Evolutionary conservation across 2,797 vertebrate genomes (phyloP), one percentile per base, ranked within the genome.

Genomic region (Periophthalmus magnuspinnatus): DNA sequence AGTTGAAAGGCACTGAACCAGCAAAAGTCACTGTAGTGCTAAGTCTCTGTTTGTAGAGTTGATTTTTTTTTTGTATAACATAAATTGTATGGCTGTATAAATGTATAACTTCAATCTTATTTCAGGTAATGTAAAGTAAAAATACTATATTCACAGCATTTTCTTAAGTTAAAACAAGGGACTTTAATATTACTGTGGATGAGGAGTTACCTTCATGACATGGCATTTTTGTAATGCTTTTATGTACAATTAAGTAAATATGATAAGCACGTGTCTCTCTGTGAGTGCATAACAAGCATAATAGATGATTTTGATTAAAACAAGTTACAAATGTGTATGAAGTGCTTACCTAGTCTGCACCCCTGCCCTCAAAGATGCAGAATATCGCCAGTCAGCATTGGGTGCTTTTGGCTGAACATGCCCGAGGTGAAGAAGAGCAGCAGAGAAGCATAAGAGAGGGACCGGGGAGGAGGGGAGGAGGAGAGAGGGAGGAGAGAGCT

Each of bases 371-470:
- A 99, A 93, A 81, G 97, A 99, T 5, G 97, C 97, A 84, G 97
- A 99, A 90, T 99, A 99, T 88, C 97, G 94, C 97, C 97, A 99
- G 90, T 99, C 97, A 94, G 97, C 96, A 89, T 98, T 97, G 61
- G 96, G 96, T 70, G 96, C 97, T 91, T 97, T 97, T 63, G 97
- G 96, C 97, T 99, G 92, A 69, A 89, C 84, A 93, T 94, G 90
- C 67, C 75, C 84, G 69, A 84, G 83, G 77, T 66, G 67, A 48
- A 82, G 70, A 70, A 67, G 66, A 75, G 55, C 75, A 67, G 76
- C 71, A 69, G 47, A 74, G 75, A 70, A 68, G 67, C 82, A 74
- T 45, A n/a, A n/a, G n/a, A n/a, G 50, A 45, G 13, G n/a, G 41
- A n/a, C n/a, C n/a, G 13, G 6, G 28, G 3, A 10, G 75, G 66